Base-by-base conservation (phyloP, 2,797 vertebrate genomes). In the Enoplosus armatus region DNA sequence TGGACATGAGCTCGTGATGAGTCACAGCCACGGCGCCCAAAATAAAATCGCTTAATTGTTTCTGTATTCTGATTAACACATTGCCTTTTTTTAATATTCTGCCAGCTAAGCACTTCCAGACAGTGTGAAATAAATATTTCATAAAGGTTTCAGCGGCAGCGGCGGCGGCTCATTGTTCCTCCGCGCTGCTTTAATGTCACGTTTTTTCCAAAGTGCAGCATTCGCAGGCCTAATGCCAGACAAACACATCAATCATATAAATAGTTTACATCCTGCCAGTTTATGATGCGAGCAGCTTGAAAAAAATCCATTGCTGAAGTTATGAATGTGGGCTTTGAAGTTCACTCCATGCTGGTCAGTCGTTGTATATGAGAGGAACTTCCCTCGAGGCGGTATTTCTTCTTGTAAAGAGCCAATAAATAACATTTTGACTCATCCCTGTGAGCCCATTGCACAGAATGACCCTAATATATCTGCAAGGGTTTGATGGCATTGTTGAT, bases 191-290 rank as follows among this genome's bases (percentile, higher is more conserved):
- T 55, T 82, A 83, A 83, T 66, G 77, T 76, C 68, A 82, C 67
- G 2, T 71, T 68, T 74, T n/a, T 66, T 72, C 26, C 29, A 50
- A 64, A 73, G 75, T 43, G 64, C 75, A 62, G 86, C 79, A 2
- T 51, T 72, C 66, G 60, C 59, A 33, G 70, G 68, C 76, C 66
- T 20, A 45, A 73, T 50, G 47, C 50, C 77, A 85, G 72, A 66
- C 84, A 85, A 88, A 82, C 82, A 76, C 88, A 90, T 94, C 87
- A 53, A 82, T 92, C 87, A 86, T 35, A 69, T 1, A 60, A 84
- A 82, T 43, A 60, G 72, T 83, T 81, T 75, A 73, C 79, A 67
- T 81, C 63, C 68, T 39, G 54, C 2, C 35, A 2, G 58, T 69
- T 82, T 80, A 72, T 67, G 79, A 84, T 66, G 65, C 72, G 71